Evolutionary conservation across 1,140 invertebrate species (phyloP), one percentile per base, ranked within the genome.

Genomic region (Philopotamus ludificatus): DNA sequence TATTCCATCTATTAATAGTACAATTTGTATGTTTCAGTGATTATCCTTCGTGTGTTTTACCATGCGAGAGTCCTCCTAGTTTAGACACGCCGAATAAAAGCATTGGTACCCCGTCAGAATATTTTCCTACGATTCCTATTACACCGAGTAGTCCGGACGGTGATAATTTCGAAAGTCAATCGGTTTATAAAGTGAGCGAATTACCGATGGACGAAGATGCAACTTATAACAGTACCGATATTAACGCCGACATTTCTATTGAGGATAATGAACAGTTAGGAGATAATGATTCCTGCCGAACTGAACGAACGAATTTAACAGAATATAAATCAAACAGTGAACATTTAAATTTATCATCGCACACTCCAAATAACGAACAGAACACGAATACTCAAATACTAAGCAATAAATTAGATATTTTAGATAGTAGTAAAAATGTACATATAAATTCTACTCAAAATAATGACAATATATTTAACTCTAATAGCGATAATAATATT

Each of bases 11-110:
- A n/a, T n/a, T n/a, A n/a, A n/a, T n/a, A n/a, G n/a, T n/a, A n/a
- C n/a, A n/a, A n/a, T n/a, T n/a, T 47, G 7, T 22, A 23, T 22
- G 15, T 60, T 65, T 47, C 45, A 65, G 63, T 26, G 49, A 50
- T 2, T 41, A 55, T 50, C 62, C 41, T 12, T 26, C 62, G 8
- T 50, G 28, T 25, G 21, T 53, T 23, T 50, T 53, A 9, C 45
- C 15, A 25, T 15, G n/a, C 10, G 61, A 63, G 12, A 64, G 65
- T 28, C 64, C 61, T 21, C 65, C 65, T 25, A 67, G 65, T 54
- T 50, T 65, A 16, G 59, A 66, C 16, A 54, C 63, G n/a, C 67
- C 69, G 1, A 66, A 70, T 54, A 66, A 70, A 53, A 70, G 65
- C 28, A 49, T 63, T 49, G 69, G 68, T 39, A 68, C 69, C 3